These are phyloP conservation scores for Argya squamiceps DNA, from an alignment of 2,797 vertebrate genomes.

Conservation along the genomic window DNA sequence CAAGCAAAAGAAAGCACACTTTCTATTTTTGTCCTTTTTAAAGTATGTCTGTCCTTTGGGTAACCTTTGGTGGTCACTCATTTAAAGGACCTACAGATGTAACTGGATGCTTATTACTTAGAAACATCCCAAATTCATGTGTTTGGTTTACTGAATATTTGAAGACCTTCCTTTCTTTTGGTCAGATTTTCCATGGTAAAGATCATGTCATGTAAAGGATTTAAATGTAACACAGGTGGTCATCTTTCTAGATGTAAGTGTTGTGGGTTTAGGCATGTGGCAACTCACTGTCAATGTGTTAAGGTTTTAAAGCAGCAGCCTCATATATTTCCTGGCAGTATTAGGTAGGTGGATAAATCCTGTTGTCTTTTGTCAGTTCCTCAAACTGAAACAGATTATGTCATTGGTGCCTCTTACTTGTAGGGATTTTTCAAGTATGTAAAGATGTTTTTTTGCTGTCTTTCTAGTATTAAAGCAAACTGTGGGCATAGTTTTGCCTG, in stretches of 20 bases:
- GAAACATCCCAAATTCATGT: background rate
- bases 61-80: background rate
- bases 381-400: background rate
- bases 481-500: background rate
- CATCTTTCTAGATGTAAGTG: background rate
- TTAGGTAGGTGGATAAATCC: background rate
- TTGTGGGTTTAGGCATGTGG: background rate
- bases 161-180: background rate
- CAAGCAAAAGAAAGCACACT: background rate
- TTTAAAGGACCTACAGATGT: background rate
- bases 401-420: background rate
- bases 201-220: background rate
- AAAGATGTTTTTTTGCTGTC: background rate
- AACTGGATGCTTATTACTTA: background rate
- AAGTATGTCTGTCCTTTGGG: background rate
- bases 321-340: rapidly evolving
- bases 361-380: background rate
- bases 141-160: background rate
- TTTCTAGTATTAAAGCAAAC: background rate
- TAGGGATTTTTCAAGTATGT: background rate
- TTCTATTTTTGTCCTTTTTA: background rate
- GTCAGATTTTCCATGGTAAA: background rate
- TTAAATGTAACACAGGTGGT: background rate
- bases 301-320: background rate
- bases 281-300: background rate